Evolutionary conservation across 2,797 vertebrate genomes (phyloP), one percentile per base, ranked within the genome.

Genomic region (Manis javanica): DNA sequence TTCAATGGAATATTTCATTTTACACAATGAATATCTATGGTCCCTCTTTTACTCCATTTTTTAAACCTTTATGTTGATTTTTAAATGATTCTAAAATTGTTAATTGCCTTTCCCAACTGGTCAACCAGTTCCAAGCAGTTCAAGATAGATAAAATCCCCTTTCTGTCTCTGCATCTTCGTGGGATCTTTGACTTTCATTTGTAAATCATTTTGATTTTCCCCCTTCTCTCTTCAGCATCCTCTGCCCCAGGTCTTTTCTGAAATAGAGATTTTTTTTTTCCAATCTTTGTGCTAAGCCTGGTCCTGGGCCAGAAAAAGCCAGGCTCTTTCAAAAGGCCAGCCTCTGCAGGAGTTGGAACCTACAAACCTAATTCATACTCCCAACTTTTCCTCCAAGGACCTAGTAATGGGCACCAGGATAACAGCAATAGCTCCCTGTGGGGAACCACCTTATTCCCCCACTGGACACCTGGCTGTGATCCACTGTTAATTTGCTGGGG

Each of bases 381-480:
- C 53, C 79, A 93, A 10, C 69, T 89, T 96, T 95, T 96, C 74
- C 87, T 64, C 85, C 84, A 77, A 14, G 64, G 61, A 18, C 11
- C 2, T 55, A 85, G 71, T 69, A 87, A 51, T 6, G 21, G 78
- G 23, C 83, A 29, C 49, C 55, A 53, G 55, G 46, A 59, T 87
- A 88, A 75, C 88, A 96, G 79, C 75, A 94, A 79, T 79, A 15
- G 55, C 57, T 85, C 29, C 21, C 49, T 79, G 5, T 15, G 89
- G 77, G 71, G 42, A 77, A 12, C 7, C 26, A 57, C 29, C 37
- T 96, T 71, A 13, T 49, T 68, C 24, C 46, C 90, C 66, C 90
- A 75, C 78, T 96, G 95, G 91, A 42, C 5, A 37, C 11, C 26
- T 34, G 87, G 66, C 61, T 51, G 2, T 6, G 7, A 39, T 84